Percentiles rank a stretch among this genome's conserved stretches.
phyloP scores from a whole-genome alignment of 2,888 invertebrate species.

The Chymomyza fuscimana region DNA sequence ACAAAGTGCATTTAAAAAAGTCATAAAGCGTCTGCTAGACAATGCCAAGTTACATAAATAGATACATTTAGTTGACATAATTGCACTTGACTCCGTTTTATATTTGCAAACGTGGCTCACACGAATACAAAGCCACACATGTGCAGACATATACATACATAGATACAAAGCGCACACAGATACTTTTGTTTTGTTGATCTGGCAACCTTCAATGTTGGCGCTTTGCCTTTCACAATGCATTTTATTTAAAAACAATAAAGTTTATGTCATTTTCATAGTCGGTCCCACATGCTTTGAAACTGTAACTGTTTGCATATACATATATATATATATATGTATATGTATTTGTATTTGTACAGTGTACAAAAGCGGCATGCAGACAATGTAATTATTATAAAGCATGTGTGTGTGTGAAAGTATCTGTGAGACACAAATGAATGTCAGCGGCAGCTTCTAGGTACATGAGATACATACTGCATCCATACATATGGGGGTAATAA shows the following conservation, averaged over 20 bases:
- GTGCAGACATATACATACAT: background rate
- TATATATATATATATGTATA: background rate
- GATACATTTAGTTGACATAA: constrained; percentile 38
- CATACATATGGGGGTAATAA: constrained; percentile 38
- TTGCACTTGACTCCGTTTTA: constrained; percentile 52
- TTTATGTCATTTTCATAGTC: constrained; percentile 45
- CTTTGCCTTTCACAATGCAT: constrained; percentile 14
- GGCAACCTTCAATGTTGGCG: constrained; percentile 5
- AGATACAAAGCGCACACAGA: constrained; percentile 1
- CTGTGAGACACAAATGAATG: constrained; percentile 53
- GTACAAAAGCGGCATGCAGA: constrained; percentile 26
- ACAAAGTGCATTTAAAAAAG: background rate
- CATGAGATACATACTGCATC: background rate
- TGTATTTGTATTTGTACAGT: background rate
- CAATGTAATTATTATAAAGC: constrained; percentile 44
- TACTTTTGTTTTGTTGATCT: background rate
- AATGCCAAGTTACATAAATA: constrained; percentile 19
- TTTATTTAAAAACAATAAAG: constrained; percentile 55
- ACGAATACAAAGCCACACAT: background rate
- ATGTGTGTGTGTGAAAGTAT: constrained; percentile 27
- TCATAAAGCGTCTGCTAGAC: background rate
- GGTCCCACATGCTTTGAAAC: constrained; percentile 1
- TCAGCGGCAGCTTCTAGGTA: constrained; percentile 34
- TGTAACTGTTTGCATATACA: background rate
- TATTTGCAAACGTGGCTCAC: constrained; percentile 26